phyloP scores from a whole-genome alignment of 2,888 invertebrate genomes.

The Ornithoptera priamus region DNA sequence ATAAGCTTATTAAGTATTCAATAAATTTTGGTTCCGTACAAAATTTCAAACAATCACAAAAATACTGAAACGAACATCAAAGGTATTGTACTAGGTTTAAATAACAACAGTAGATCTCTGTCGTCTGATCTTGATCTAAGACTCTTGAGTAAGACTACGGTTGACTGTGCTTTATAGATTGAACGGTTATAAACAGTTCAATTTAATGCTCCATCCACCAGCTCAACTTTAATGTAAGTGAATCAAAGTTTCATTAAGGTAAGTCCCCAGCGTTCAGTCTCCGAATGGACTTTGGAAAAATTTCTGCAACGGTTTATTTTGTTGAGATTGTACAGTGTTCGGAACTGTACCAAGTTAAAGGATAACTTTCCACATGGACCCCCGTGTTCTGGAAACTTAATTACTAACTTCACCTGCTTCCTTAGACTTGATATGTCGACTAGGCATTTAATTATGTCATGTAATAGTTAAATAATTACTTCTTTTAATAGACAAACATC shows the following conservation, averaged over 20 bases:
- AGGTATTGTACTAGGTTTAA: too few species aligned
- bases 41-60: too few species aligned
- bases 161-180: neutral
- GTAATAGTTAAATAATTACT: too few species aligned
- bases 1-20: too few species aligned
- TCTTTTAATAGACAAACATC: too few species aligned
- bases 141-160: neutral
- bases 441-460: neutral
- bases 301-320: slow-evolving; percentile 67
- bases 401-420: slow-evolving; percentile 15
- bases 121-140: too few species aligned
- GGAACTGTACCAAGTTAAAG: slow-evolving; percentile 30
- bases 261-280: slow-evolving; percentile 36
- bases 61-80: too few species aligned
- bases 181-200: neutral
- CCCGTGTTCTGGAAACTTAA: slow-evolving; percentile 20
- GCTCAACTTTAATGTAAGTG: slow-evolving; percentile 20
- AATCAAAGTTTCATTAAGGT: slow-evolving; percentile 24
- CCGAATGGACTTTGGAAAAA: slow-evolving; percentile 62
- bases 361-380: slow-evolving; percentile 21
- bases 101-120: too few species aligned
- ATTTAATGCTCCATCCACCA: neutral
- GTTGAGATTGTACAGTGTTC: slow-evolving; percentile 55
- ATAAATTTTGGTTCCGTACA: too few species aligned
- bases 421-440: neutral